Conservation (phyloP, 2,888 invertebrate species). For the Napeogenes inachia region DNA sequence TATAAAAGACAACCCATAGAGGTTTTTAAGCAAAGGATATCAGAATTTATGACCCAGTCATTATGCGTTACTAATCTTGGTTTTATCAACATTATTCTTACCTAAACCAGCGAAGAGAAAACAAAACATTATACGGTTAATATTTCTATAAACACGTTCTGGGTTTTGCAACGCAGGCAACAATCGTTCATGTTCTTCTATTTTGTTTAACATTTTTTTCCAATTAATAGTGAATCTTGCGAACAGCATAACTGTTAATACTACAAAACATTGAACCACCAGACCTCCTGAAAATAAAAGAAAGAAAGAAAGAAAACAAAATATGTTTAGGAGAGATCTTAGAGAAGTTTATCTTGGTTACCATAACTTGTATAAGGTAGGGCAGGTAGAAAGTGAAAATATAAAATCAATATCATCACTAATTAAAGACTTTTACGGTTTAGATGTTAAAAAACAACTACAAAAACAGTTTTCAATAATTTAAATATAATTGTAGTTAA, state of each 20-base stretch:
- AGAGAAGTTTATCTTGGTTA: no score
- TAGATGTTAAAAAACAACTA: no score
- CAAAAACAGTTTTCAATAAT: no score
- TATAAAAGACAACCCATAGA: no score
- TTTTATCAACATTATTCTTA: conserved; percentile 12
- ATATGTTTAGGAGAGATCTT: no score
- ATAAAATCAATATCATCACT: no score
- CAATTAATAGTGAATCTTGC: conserved; percentile 19
- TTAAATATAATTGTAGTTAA: no score
- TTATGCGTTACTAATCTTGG: background rate
- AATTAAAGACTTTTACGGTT: no score
- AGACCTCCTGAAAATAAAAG: background rate
- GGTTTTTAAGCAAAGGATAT: no score
- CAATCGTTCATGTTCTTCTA: conserved; percentile 22
- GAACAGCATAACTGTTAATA: conserved; percentile 9
- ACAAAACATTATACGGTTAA: conserved; percentile 12
- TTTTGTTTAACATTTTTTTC: conserved; percentile 20
- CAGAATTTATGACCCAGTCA: no score
- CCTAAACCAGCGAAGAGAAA: conserved; percentile 13
- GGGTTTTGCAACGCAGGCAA: conserved; percentile 23
- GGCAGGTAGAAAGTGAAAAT: no score
- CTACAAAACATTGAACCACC: background rate
- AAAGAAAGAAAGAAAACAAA: background rate
- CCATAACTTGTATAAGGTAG: no score
- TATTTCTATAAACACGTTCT: conserved; percentile 12